These are phyloP conservation scores for Bagarius yarrelli DNA, from an alignment of 2,113 vertebrate species.

Conservation along the genomic window DNA sequence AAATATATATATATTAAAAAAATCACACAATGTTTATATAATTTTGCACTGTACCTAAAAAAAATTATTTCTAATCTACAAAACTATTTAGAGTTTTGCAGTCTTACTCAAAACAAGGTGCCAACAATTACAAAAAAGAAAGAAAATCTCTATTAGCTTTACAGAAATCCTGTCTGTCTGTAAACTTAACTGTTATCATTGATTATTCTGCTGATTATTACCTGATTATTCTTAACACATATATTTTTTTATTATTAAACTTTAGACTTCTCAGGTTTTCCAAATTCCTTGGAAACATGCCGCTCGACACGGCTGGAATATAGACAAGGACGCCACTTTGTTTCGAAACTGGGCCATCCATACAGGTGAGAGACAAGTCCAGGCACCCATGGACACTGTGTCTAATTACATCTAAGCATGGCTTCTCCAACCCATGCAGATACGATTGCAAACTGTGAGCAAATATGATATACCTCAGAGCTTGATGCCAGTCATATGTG, in stretches of 20 bases:
- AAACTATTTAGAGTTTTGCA: too few species aligned
- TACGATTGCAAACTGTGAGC: slow-evolving; percentile 35
- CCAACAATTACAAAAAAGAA: too few species aligned
- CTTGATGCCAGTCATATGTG: slow-evolving; percentile 32
- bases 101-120: too few species aligned
- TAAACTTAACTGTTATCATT: background rate
- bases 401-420: slow-evolving; percentile 29
- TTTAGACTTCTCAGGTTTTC: slow-evolving; percentile 69
- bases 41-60: too few species aligned
- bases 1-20: too few species aligned
- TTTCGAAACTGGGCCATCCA: slow-evolving; percentile 79
- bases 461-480: slow-evolving; percentile 15
- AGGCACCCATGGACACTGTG: slow-evolving; percentile 41
- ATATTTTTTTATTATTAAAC: background rate
- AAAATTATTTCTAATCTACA: too few species aligned
- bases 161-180: too few species aligned
- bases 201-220: too few species aligned
- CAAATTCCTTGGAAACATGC: slow-evolving; percentile 80
- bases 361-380: slow-evolving; percentile 63
- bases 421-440: slow-evolving; percentile 2
- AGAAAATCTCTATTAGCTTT: too few species aligned
- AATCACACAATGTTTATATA: too few species aligned
- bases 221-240: background rate
- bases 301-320: slow-evolving; percentile 75
- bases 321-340: slow-evolving; percentile 76